These are phyloP conservation scores for Colius striatus DNA, from an alignment of 2,113 vertebrate genomes.

Conservation along the genomic window DNA sequence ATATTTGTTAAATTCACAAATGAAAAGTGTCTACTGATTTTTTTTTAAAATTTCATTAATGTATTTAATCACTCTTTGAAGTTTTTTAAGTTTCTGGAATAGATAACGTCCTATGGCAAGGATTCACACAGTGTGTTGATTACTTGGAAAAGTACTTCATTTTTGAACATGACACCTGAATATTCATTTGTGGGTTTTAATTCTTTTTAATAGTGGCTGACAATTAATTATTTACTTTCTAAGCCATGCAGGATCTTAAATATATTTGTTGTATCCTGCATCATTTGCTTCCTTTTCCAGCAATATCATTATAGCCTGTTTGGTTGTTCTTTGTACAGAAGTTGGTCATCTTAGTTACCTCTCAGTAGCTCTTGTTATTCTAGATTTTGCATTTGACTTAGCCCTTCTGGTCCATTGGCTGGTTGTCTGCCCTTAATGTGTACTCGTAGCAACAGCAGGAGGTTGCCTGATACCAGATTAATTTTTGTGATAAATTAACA, in stretches of 20 bases:
- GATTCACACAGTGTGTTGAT: background rate
- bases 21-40: background rate
- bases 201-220: background rate
- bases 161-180: background rate
- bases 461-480: background rate
- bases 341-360: background rate
- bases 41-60: background rate
- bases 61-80: background rate
- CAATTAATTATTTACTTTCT: background rate
- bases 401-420: background rate
- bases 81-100: background rate
- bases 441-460: background rate
- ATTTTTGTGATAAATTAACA: background rate
- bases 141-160: background rate
- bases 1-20: background rate
- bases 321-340: background rate
- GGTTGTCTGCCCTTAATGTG: background rate
- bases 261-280: background rate
- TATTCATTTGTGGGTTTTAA: background rate
- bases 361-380: background rate
- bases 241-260: background rate
- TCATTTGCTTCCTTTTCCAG: background rate
- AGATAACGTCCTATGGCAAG: background rate
- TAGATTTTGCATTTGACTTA: background rate
- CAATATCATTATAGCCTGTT: background rate